phyloP scores from a whole-genome alignment of 2,888 invertebrate genomes.

The Cosmorhoe ocellata region DNA sequence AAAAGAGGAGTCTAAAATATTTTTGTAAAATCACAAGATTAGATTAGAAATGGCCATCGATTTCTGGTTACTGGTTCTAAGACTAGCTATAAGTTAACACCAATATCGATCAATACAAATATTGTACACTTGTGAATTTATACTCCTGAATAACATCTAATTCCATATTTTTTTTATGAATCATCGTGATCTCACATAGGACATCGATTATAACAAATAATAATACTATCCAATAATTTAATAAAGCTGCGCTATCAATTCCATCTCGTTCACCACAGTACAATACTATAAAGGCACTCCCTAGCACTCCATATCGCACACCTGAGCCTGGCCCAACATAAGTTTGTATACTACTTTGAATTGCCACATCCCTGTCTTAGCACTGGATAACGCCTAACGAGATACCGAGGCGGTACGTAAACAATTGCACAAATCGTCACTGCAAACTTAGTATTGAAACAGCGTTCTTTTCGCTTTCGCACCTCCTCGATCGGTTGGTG shows the following conservation, averaged over 20 bases:
- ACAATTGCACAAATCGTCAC: slow-evolving; percentile 7
- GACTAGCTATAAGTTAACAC: slow-evolving; percentile 29
- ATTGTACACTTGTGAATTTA: slow-evolving; percentile 38
- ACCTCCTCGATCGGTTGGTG: background rate
- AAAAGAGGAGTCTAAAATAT: slow-evolving; percentile 5
- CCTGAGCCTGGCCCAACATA: slow-evolving; percentile 38
- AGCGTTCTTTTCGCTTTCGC: slow-evolving; percentile 4
- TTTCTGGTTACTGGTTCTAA: slow-evolving; percentile 27
- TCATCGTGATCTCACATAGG: slow-evolving; percentile 49
- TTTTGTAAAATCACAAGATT: slow-evolving; percentile 24
- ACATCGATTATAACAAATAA: slow-evolving; percentile 50
- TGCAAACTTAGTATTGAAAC: too few relatives aligned
- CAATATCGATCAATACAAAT: slow-evolving; percentile 30
- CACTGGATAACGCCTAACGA: slow-evolving; percentile 25
- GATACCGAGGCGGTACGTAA: slow-evolving; percentile 8
- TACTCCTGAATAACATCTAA: slow-evolving; percentile 42
- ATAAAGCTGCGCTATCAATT: slow-evolving; percentile 44
- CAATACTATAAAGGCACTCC: slow-evolving; percentile 57
- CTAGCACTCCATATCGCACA: slow-evolving; percentile 43
- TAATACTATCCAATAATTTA: slow-evolving; percentile 64
- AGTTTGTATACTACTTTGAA: slow-evolving; percentile 40
- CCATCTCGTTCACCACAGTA: slow-evolving; percentile 44
- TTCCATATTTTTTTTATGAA: slow-evolving; percentile 38
- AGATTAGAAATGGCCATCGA: slow-evolving; percentile 26
- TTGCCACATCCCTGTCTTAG: slow-evolving; percentile 47